phyloP scores from a whole-genome alignment of 1,140 invertebrate genomes.

The Penaeus indicus region DNA sequence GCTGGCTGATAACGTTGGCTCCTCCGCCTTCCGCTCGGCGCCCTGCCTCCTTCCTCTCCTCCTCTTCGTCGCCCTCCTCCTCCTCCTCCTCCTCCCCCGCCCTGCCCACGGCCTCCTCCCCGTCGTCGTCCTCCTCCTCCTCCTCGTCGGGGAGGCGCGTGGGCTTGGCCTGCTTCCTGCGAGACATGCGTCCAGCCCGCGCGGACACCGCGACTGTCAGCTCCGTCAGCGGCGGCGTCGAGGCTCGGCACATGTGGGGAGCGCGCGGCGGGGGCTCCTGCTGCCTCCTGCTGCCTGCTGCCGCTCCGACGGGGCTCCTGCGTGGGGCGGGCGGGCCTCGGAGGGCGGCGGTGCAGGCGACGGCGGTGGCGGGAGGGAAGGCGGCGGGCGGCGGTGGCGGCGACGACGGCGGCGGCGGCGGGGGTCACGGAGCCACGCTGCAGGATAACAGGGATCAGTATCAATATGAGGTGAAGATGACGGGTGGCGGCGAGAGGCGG shows the following conservation, averaged over 20 bases:
- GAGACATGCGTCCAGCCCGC: constrained; percentile 71
- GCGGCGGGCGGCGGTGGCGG: no score
- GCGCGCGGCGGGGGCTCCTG: constrained; percentile 1
- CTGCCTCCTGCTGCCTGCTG: neutral
- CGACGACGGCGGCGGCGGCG: no score
- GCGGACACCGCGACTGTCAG: constrained; percentile 25
- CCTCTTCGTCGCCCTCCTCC: neutral
- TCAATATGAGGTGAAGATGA: no score
- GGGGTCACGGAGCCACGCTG: no score
- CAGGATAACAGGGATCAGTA: no score
- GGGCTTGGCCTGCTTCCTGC: constrained; percentile 77
- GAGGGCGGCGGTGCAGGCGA: no score
- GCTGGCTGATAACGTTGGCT: neutral
- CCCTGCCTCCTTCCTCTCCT: constrained; percentile 27
- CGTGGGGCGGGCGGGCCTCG: no score
- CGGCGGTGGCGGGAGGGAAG: no score
- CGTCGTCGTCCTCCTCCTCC: constrained; percentile 46
- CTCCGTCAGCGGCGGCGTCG: neutral
- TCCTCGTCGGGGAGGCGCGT: constrained; percentile 73
- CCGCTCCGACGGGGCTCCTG: no score
- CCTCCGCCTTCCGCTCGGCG: neutral
- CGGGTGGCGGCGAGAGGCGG: no score
- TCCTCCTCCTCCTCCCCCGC: constrained; percentile 67
- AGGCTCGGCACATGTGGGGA: constrained; percentile 16
- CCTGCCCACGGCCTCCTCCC: constrained; percentile 15